phyloP scores from a whole-genome alignment of 1,140 invertebrate species.

The Zaprionus gabonicus region DNA sequence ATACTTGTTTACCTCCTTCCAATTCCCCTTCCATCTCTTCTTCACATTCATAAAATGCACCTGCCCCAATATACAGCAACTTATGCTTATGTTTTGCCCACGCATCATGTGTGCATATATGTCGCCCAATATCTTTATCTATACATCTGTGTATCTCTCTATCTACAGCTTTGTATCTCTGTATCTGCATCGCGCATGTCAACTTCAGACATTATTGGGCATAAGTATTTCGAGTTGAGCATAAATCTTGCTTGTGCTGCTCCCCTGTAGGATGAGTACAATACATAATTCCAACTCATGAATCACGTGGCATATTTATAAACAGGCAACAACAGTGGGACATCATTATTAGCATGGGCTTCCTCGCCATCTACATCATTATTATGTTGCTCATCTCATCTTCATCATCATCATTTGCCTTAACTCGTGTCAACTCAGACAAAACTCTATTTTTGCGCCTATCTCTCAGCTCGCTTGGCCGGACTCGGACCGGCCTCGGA shows the following conservation, averaged over 20 bases:
- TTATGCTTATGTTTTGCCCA: slow-evolving; percentile 48
- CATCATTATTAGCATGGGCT: slow-evolving; percentile 45
- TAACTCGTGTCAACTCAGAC: slow-evolving; percentile 37
- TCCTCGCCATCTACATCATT: slow-evolving; percentile 29
- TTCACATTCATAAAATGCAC: slow-evolving; percentile 16
- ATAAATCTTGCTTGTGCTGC: slow-evolving; percentile 41
- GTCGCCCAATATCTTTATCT: not conserved
- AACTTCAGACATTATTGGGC: slow-evolving; percentile 33
- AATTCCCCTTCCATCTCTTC: not conserved
- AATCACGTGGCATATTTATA: slow-evolving; percentile 77
- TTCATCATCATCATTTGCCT: slow-evolving; percentile 8
- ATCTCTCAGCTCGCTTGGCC: slow-evolving; percentile 49
- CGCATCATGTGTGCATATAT: not conserved
- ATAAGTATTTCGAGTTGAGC: slow-evolving; percentile 36
- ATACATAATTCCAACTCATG: slow-evolving; percentile 71
- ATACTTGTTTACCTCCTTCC: not conserved
- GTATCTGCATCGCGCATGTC: not conserved
- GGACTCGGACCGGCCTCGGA: slow-evolving; percentile 24
- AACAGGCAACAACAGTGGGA: slow-evolving; percentile 58
- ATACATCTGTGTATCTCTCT: not conserved
- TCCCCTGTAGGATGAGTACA: slow-evolving; percentile 16
- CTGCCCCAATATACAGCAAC: slow-evolving; percentile 54
- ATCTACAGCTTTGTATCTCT: not conserved
- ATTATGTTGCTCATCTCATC: slow-evolving; percentile 43
- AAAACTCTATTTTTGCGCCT: slow-evolving; percentile 78